phyloP scores from a whole-genome alignment of 1,140 invertebrate species.

The Leptoteleia sp. region DNA sequence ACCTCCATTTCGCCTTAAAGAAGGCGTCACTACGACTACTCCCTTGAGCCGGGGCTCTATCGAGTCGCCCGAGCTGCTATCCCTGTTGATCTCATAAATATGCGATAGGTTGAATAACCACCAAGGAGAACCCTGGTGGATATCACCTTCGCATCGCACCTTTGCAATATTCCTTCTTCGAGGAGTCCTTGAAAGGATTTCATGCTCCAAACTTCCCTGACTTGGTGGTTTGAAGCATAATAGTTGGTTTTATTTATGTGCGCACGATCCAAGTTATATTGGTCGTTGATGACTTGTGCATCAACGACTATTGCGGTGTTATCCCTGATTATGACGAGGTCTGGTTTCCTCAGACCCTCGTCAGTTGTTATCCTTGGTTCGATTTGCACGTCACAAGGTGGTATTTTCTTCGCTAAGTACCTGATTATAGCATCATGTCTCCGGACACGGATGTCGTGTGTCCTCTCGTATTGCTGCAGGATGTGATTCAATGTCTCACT shows the following conservation, averaged over 20 bases:
- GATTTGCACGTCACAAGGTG: neutral
- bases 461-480: neutral
- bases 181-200: no score
- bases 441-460: neutral
- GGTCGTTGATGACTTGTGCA: constrained; percentile 4
- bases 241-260: constrained; percentile 1
- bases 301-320: neutral
- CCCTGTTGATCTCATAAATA: neutral
- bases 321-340: neutral
- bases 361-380: constrained; percentile 5
- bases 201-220: no score
- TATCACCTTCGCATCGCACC: no score
- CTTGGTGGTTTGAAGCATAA: no score
- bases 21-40: no score
- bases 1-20: no score
- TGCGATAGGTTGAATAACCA: neutral
- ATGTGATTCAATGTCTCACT: constrained; percentile 13
- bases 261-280: neutral
- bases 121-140: neutral
- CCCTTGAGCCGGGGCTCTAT: no score
- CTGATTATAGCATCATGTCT: constrained; percentile 4
- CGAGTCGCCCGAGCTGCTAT: no score
- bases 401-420: constrained; percentile 4
- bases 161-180: no score
- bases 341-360: constrained; percentile 25